Evolutionary conservation across 2,888 invertebrate species (phyloP), one percentile per base, ranked within the genome.

Genomic region (Dermolepida albohirtum): DNA sequence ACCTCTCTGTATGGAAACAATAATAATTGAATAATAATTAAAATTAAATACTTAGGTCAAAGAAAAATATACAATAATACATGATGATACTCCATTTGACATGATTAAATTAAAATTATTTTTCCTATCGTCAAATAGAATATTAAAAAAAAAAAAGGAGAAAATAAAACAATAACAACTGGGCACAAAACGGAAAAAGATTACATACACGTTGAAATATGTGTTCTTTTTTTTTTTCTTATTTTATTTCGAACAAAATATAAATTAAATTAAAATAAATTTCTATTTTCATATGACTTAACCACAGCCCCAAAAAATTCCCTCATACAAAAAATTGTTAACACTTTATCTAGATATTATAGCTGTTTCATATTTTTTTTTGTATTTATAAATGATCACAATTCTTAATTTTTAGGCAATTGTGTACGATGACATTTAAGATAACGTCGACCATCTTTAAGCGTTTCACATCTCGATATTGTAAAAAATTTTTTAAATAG

Each of bases 251-350:
- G 41, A 41, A 29, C 34, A 16, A 34, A 57, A 47, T 39, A 66
- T 55, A 62, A 52, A 59, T 55, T 51, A 67, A 66, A 40, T 71
- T 67, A 63, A 66, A 66, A 66, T 59, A 66, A 59, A 66, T 66
- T 54, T 52, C 51, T 63, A 51, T 62, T 69, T 72, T 70, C 68
- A 74, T 72, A 71, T 67, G 70, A 65, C 70, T 64, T 70, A 66
- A 74, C 74, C 74, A 74, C 74, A 74, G 74, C 74, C 74, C 74
- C 70, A 68, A 66, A 2, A 66, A 52, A 66, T 54, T 69, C 64
- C 68, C 62, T 67, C 57, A 41, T 55, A 17, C 50, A 51, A 64
- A 57, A 62, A 66, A 14, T 47, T 47, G 54, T 47, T 47, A 22
- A 62, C 59, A 59, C 44, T 57, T 59, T 50, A 59, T 50, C 66